Conservation (phyloP, 2,113 vertebrate genomes). For the Paraplagusia blochii region DNA sequence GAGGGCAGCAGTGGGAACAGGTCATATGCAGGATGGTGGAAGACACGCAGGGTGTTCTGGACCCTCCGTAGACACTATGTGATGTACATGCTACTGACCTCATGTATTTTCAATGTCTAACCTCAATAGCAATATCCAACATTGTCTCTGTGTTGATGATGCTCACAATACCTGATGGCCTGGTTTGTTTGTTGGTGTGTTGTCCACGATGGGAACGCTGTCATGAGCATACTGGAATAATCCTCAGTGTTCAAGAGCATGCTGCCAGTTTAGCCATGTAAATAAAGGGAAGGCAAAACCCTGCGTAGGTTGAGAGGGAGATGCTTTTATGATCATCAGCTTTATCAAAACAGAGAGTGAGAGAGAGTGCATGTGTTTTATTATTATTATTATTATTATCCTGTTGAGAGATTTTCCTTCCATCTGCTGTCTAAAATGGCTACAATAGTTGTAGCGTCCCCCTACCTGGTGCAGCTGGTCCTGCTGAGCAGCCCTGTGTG, state of each 20-base stretch:
- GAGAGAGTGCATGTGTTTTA: not conserved
- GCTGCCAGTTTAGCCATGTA: conserved; percentile 39
- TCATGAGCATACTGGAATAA: conserved; percentile 3
- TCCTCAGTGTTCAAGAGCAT: conserved; percentile 16
- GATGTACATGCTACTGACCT: too few relatives aligned
- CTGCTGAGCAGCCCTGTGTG: conserved; percentile 74
- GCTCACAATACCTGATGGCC: not conserved
- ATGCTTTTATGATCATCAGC: conserved; percentile 49
- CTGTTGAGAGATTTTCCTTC: conserved; percentile 54
- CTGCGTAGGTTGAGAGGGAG: conserved; percentile 51
- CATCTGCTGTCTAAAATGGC: conserved; percentile 85
- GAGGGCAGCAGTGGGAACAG: too few relatives aligned
- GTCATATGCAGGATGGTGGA: too few relatives aligned
- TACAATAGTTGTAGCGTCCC: conserved; percentile 78
- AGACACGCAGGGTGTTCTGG: too few relatives aligned
- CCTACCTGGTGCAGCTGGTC: conserved; percentile 72
- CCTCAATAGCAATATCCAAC: not conserved
- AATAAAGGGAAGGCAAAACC: conserved; percentile 45
- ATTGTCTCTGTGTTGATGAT: not conserved
- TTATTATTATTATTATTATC: conserved; percentile 18
- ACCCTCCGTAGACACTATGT: too few relatives aligned
- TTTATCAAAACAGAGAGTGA: conserved; percentile 19
- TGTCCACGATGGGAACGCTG: not conserved
- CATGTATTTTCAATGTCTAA: not conserved
- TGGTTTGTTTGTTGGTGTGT: not conserved